Base-by-base conservation (phyloP, 2,888 invertebrate species). In the Oxystoma pomonae region DNA sequence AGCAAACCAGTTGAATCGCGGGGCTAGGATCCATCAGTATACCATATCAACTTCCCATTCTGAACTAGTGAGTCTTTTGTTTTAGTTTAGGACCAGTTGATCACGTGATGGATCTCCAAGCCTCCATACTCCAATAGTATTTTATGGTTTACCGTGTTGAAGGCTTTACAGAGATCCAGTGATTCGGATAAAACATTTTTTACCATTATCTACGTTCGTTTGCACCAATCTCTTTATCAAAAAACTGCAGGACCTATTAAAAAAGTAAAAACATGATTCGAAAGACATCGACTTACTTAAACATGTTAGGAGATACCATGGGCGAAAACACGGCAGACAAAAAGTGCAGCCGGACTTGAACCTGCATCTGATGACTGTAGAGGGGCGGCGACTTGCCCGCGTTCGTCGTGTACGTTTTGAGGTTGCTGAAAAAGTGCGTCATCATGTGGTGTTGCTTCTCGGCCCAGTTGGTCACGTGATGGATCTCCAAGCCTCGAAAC, bases 11-110 rank as follows among this genome's bases (percentile, higher is more conserved):
- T n/a, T n/a, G n/a, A n/a, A n/a, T n/a, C n/a, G n/a, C n/a, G n/a
- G n/a, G n/a, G n/a, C n/a, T n/a, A n/a, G n/a, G n/a, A n/a, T n/a
- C n/a, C n/a, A n/a, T n/a, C n/a, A n/a, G n/a, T n/a, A n/a, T n/a
- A n/a, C n/a, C n/a, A n/a, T n/a, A n/a, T n/a, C n/a, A n/a, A n/a
- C n/a, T n/a, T n/a, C n/a, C n/a, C n/a, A n/a, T n/a, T n/a, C n/a
- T n/a, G n/a, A n/a, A n/a, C n/a, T n/a, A n/a, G n/a, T n/a, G n/a
- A n/a, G n/a, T n/a, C n/a, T n/a, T n/a, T n/a, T n/a, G n/a, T n/a
- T n/a, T n/a, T n/a, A n/a, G n/a, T 87, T 75, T 96, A 96, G 2
- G 96, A 96, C 96, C 96, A 96, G 81, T 94, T 88, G 1, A 95
- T 94, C 69, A 92, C 89, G 77, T 90, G 88, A 80, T 93, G 93